Evolutionary conservation across 2,113 vertebrate species (phyloP), one percentile per base, ranked within the genome.

Genomic region (Furnarius figulus): DNA sequence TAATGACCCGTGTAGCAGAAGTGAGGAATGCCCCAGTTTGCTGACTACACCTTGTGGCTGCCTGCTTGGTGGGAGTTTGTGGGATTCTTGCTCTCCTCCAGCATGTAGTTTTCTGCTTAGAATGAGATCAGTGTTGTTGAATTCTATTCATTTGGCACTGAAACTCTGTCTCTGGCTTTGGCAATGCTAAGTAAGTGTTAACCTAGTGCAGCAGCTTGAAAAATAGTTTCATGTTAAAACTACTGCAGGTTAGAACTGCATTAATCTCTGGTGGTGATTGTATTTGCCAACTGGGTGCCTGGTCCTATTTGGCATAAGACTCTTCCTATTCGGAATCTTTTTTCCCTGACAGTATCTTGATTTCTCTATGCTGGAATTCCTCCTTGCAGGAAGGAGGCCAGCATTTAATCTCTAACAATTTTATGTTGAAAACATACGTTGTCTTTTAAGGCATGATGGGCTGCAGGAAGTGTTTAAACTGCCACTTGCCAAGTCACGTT

Each of bases 391-490:
- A 91, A 86, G 14, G 28, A 81, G 28, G 35, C 28, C 12, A 70
- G 40, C 28, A 22, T 87, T 90, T 87, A 0, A 40, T 88, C n/a
- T 80, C 56, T 33, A 28, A 30, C 28, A 55, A 27, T 50, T 86
- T 53, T 85, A 55, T 77, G 89, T 87, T 3, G 58, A 76, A 93
- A 89, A 63, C 1, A 0, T 44, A 19, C 39, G 78, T 62, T 47
- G 12, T 89, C 55, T 95, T 83, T 90, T 65, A 71, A 89, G 66
- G 55, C 42, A 50, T 42, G 42, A 79, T 67, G 55, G 66, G 46
- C 91, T 93, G 42, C 76, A 94, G 77, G 75, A 46, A 76, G 31
- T 90, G 68, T 95, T 86, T 91, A 74, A 87, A 87, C 20, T 97
- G 33, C 66, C 70, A 46, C 31, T 96, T 84, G 47, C 62, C 66